Base-by-base conservation (phyloP, 92 coral and sea anemone species). In the Umimayanthus chanpuru region DNA sequence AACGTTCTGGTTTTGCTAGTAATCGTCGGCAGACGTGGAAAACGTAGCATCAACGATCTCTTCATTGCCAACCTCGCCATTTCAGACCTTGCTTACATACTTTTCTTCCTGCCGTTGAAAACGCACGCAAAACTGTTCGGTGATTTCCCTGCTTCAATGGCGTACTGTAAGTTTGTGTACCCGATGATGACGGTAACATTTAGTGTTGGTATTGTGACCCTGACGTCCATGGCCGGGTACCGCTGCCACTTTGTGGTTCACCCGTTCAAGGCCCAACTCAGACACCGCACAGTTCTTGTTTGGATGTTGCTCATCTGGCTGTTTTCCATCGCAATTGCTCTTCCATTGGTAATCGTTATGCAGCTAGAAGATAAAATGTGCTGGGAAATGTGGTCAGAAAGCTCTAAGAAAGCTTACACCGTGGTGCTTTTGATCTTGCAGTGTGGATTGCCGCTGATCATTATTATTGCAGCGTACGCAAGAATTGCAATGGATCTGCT, bases 1-100 rank as follows among this genome's bases (percentile, higher is more conserved):
- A 82, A 82, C 6, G 43, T 41, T 67, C 26, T 82, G 47, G 86
- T 82, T 23, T 70, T 82, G 20, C 20, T 82, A n/a, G 86, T 82
- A 1, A 66, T 82, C 10, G 1, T 82, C 15, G 76, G 76, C 6
- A 82, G 86, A 82, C 76, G 38, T n/a, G 58, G 38, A 26, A 41
- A 28, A 41, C 71, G 49, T 15, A 82, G 71, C 20, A 36, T 72
- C 29, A 65, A 82, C 53, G 55, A 82, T 39, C 18, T 82, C 23
- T 82, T 82, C 53, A 82, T 82, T 21, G 86, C 77, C 39, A 82
- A 82, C 43, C 86, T 82, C 18, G 86, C 86, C 23, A 67, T 82
- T 47, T 82, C 77, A 67, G 86, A 82, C 28, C 76, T 82, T n/a
- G 75, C 77, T 10, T 82, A 39, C 40, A 41, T 82, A 4, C 12